A percentile compares a stretch with the other conserved stretches of the same genome.
These are phyloP conservation scores for Polypterus bichir DNA, from an alignment of 2,113 vertebrate species.

Conservation along the genomic window DNA sequence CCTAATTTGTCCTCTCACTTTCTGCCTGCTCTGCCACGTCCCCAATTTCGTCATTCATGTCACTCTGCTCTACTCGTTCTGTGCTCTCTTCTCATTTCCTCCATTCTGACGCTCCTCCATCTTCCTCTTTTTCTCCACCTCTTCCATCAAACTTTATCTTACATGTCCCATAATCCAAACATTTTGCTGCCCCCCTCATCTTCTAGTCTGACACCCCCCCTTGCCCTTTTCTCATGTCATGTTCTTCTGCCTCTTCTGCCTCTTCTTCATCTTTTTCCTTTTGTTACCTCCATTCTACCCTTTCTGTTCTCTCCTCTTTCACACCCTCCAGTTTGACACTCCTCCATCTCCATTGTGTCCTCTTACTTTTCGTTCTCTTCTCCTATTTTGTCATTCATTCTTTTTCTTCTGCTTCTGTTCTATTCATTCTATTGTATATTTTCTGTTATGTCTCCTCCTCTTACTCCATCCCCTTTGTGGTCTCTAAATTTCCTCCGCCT, in stretches of 20 bases:
- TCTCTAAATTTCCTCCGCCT: neutral
- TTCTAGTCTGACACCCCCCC: no score
- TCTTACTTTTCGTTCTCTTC: no score
- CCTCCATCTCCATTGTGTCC: neutral
- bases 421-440: neutral
- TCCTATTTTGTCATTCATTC: no score
- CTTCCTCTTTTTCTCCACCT: neutral
- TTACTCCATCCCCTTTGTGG: no score
- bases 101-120: neutral
- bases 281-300: no score
- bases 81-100: no score
- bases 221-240: no score
- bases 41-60: no score
- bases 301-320: constrained; percentile 1
- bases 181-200: neutral
- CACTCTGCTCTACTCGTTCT: no score
- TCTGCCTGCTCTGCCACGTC: neutral
- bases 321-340: constrained; percentile 29
- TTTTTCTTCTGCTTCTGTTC: constrained; percentile 22
- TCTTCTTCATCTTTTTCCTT: no score
- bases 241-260: no score
- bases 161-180: neutral
- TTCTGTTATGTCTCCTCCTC: neutral
- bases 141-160: neutral
- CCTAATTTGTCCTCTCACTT: no score